Evolutionary conservation across 2,797 vertebrate genomes (phyloP), one percentile per base, ranked within the genome.

Genomic region (Enteromius anoplus): DNA sequence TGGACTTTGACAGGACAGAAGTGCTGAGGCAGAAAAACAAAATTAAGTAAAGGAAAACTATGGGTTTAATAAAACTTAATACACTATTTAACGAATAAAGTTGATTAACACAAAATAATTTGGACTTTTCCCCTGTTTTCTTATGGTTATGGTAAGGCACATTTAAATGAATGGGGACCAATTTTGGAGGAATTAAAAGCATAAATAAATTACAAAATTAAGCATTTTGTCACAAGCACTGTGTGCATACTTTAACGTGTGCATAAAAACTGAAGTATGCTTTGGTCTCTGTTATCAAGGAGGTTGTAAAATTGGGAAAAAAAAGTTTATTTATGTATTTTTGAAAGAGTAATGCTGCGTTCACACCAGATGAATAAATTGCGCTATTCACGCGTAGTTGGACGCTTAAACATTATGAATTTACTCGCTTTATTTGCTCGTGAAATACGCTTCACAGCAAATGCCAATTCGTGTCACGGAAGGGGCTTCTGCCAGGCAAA

Each of bases 1-100:
- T 40, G 14, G 32, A 70, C 62, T 65, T 65, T 26, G 79, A 88
- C 78, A 79, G 80, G 58, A 76, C 47, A 71, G 17, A 40, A 82
- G 62, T 62, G 49, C 84, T 81, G 80, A 80, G 78, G 53, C 45
- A 84, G 68, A 80, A 76, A 76, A 64, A 53, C 37, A 47, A 76
- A 69, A 69, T 21, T 62, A 2, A n/a, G 1, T 11, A 42, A 66
- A n/a, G 12, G n/a, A 65, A 51, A 66, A 78, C 34, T 51, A 11
- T 34, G 62, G 19, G 76, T 66, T 66, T 34, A 37, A 23, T 23
- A 55, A 21, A 37, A 75, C 29, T 53, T 53, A 0, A 53, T 32
- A 37, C 19, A 55, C 5, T 32, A 53, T n/a, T 58, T 75, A 0
- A 40, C n/a, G 14, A 14, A 26, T 73, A 34, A 65, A 34, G 62